phyloP scores from a whole-genome alignment of 2,797 vertebrate species.

The Enteromius afrohamiltoni region DNA sequence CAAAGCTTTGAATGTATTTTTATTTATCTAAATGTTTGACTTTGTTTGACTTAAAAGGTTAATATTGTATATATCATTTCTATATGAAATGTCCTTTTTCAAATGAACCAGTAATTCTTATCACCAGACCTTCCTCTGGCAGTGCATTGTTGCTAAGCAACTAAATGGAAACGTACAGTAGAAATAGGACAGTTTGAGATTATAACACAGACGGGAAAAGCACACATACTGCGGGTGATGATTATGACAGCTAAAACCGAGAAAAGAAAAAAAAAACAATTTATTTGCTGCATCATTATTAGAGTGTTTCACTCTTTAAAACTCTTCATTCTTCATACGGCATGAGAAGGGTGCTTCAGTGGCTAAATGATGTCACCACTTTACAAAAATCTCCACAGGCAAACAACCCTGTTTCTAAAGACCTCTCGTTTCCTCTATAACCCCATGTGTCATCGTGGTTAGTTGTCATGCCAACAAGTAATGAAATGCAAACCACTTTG shows the following conservation, averaged over 20 bases:
- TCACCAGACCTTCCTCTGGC: slow-evolving; percentile 66
- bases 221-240: not conserved
- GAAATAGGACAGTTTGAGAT: slow-evolving; percentile 70
- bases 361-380: not conserved
- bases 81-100: not conserved
- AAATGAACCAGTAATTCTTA: slow-evolving; percentile 60
- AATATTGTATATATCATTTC: not conserved
- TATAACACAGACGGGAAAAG: slow-evolving; percentile 22
- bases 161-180: slow-evolving; percentile 74
- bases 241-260: not conserved
- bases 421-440: slow-evolving; percentile 40
- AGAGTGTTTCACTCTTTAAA: not conserved
- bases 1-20: not conserved
- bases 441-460: slow-evolving; percentile 64
- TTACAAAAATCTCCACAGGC: not conserved
- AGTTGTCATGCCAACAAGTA: slow-evolving; percentile 70
- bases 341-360: not conserved
- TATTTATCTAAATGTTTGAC: not conserved
- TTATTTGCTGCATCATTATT: not conserved
- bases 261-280: not conserved
- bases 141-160: slow-evolving; percentile 78
- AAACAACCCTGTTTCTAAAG: not conserved
- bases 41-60: not conserved
- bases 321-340: not conserved
- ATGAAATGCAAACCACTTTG: slow-evolving; percentile 62